Evolutionary conservation across 30 jellyfish, hydroid and myxozoan species (phyloP).

Genomic region (Hydractinia echinata): DNA sequence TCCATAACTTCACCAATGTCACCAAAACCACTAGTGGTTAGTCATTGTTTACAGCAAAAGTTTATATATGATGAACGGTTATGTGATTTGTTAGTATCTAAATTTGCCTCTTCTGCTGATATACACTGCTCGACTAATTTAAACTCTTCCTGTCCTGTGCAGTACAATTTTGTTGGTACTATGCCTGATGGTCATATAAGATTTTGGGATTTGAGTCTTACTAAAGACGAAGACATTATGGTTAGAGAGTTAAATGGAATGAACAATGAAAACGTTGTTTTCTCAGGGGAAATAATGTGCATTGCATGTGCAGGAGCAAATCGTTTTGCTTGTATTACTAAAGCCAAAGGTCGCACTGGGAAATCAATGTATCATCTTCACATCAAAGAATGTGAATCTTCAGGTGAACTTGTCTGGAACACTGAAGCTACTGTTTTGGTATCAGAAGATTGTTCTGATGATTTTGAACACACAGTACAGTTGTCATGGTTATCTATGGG

Average conservation of each 20-base stretch:
- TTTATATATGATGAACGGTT: slow-evolving; percentile 5
- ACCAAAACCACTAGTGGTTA: neutral
- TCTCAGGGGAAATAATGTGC: slow-evolving; percentile 9
- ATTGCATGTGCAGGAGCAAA: slow-evolving; percentile 73
- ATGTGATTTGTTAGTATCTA: neutral
- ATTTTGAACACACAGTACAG: slow-evolving; percentile 35
- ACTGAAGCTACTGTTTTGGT: slow-evolving; percentile 50
- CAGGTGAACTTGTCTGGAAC: slow-evolving; percentile 88
- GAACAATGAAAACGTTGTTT: neutral
- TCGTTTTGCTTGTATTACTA: slow-evolving; percentile 74
- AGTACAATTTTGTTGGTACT: slow-evolving; percentile 27
- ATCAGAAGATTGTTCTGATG: slow-evolving; percentile 37
- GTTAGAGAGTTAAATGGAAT: neutral
- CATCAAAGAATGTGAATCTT: slow-evolving; percentile 62
- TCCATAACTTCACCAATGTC: slow-evolving; percentile 24
- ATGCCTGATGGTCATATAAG: slow-evolving; percentile 8
- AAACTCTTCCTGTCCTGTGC: slow-evolving; percentile 30
- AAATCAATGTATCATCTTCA: neutral
- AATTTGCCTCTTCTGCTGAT: slow-evolving; percentile 29
- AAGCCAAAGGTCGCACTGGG: slow-evolving; percentile 1
- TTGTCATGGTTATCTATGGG: slow-evolving; percentile 93
- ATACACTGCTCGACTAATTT: slow-evolving; percentile 28
- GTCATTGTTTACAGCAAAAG: slow-evolving; percentile 26
- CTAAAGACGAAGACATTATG: neutral
- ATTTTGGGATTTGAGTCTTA: slow-evolving; percentile 27